Evolutionary conservation across 2,113 vertebrate genomes (phyloP).

Genomic region (Myotis brandtii): DNA sequence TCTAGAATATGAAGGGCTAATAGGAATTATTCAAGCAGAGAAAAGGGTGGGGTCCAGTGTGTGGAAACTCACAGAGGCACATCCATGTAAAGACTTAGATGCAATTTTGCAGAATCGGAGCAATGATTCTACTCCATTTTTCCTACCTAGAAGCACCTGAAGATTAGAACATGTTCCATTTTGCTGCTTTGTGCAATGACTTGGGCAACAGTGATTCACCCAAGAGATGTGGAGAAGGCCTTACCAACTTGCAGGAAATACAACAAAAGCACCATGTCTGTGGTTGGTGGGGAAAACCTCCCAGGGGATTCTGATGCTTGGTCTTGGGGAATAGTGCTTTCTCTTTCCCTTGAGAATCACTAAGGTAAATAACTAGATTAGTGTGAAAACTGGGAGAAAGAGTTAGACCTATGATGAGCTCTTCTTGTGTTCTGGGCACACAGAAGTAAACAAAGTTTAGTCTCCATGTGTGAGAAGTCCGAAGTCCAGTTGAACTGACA

Average conservation of each 20-base stretch:
- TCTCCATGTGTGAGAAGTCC: background rate
- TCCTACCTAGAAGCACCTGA: background rate
- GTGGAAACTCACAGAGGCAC: background rate
- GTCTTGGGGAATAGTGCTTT: background rate
- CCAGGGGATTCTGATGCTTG: background rate
- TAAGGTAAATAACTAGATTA: background rate
- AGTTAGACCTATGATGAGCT: background rate
- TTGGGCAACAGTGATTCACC: background rate
- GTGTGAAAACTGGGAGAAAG: background rate
- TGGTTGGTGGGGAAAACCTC: background rate
- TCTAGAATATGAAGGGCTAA: background rate
- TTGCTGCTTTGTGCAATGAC: background rate
- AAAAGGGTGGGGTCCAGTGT: background rate
- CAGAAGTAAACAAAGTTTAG: background rate
- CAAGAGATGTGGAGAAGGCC: background rate
- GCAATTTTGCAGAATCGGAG: background rate
- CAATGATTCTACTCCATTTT: background rate
- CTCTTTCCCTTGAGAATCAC: background rate
- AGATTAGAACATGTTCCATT: background rate
- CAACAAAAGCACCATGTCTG: background rate
- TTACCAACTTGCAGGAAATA: background rate
- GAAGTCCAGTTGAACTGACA: background rate
- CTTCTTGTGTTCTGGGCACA: background rate
- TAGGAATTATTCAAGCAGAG: background rate
- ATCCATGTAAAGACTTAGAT: background rate